phyloP scores from a whole-genome alignment of 2,888 invertebrate species.

The Molanna angustata region DNA sequence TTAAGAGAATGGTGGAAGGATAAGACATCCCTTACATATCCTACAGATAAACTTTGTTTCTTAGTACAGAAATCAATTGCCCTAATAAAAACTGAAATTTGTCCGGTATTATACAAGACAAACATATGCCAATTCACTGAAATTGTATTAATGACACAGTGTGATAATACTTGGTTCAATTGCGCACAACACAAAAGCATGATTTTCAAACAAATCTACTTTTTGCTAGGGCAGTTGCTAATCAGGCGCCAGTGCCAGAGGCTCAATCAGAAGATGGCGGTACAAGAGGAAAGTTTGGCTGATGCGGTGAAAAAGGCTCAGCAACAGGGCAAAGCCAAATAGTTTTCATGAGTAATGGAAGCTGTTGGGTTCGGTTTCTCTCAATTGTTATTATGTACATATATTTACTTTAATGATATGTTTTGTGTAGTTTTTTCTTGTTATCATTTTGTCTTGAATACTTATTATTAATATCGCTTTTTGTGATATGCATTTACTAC shows the following conservation, averaged over 20 bases:
- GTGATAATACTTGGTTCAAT: constrained; percentile 1
- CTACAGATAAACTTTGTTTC: neutral
- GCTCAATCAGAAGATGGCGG: neutral
- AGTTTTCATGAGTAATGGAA: neutral
- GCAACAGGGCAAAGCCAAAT: neutral
- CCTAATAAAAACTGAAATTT: neutral
- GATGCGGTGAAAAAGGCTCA: constrained; percentile 1
- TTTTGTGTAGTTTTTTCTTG: too few relatives aligned
- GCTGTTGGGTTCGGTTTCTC: too few relatives aligned
- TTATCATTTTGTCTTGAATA: too few relatives aligned
- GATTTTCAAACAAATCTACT: neutral
- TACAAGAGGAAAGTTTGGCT: neutral
- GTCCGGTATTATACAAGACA: neutral
- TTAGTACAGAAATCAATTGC: neutral
- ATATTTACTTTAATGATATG: too few relatives aligned
- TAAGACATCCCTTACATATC: constrained; percentile 2
- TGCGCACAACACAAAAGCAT: neutral
- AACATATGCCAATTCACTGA: neutral
- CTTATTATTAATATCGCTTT: too few relatives aligned
- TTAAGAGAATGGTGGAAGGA: constrained; percentile 5
- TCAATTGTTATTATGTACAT: too few relatives aligned
- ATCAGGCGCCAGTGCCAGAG: constrained; percentile 2
- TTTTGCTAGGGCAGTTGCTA: too few relatives aligned
- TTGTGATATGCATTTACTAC: too few relatives aligned
- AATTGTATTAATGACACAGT: neutral